These are phyloP conservation scores for Rhadinocentrus ornatus DNA, from an alignment of 2,797 vertebrate genomes.

Conservation along the genomic window DNA sequence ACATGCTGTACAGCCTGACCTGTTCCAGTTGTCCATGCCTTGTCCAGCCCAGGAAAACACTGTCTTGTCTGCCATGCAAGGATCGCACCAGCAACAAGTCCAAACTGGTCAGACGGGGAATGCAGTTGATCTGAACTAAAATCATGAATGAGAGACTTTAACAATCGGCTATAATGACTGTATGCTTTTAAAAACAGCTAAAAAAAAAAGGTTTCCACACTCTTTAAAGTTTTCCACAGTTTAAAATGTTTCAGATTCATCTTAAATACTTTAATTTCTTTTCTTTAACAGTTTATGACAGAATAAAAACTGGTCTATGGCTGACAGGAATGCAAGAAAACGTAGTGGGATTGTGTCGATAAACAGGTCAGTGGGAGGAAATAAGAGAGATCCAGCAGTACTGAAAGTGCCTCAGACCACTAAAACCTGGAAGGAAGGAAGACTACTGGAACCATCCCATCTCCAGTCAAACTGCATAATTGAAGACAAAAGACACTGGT, in stretches of 20 bases:
- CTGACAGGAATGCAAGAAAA: too few species aligned
- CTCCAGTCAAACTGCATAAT: too few species aligned
- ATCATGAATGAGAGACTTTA: constrained; percentile 20
- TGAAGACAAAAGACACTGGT: too few species aligned
- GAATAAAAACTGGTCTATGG: too few species aligned
- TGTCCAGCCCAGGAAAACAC: constrained; percentile 81
- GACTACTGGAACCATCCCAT: too few species aligned
- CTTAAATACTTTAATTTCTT: background rate
- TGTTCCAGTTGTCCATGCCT: constrained; percentile 76
- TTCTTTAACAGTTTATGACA: too few species aligned
- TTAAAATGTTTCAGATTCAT: background rate
- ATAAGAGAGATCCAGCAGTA: too few species aligned
- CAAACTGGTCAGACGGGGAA: constrained; percentile 71
- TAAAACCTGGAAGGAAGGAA: too few species aligned
- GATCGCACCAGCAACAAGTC: constrained; percentile 75
- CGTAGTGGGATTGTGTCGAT: too few species aligned
- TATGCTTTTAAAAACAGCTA: background rate
- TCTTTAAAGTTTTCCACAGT: background rate
- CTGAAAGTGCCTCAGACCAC: too few species aligned
- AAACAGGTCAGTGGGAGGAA: too few species aligned
- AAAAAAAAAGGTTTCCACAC: background rate
- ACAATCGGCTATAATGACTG: background rate
- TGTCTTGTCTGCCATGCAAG: constrained; percentile 57
- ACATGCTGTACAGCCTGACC: constrained; percentile 48
- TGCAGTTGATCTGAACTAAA: constrained; percentile 77